Evolutionary conservation across 1,140 invertebrate genomes (phyloP).

Genomic region (Lasaia peninsularis): DNA sequence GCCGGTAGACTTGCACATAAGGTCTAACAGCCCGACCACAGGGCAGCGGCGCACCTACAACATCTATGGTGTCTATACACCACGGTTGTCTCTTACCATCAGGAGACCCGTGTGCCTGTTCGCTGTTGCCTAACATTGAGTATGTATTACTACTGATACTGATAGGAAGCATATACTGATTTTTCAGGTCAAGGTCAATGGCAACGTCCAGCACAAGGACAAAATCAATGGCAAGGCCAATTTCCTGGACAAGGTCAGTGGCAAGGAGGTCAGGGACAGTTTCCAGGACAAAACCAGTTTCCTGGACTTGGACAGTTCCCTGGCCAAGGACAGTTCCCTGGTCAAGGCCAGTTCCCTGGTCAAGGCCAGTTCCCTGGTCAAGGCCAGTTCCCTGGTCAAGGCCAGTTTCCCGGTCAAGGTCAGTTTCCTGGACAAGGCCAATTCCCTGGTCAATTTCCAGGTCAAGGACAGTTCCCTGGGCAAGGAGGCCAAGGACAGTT

Average conservation of each 20-base stretch:
- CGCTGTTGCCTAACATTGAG: no score
- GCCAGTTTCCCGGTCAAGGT: slow-evolving; percentile 24
- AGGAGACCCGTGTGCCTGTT: no score
- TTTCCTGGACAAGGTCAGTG: slow-evolving; percentile 27
- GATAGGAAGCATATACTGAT: not conserved
- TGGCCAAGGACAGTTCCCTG: slow-evolving; percentile 21
- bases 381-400: slow-evolving; percentile 16
- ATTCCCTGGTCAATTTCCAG: slow-evolving; percentile 12
- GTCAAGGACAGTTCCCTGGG: slow-evolving; percentile 20
- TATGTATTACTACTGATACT: no score
- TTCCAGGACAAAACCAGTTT: slow-evolving; percentile 25
- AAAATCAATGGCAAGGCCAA: slow-evolving; percentile 19
- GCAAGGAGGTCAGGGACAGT: slow-evolving; percentile 21
- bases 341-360: slow-evolving; percentile 18
- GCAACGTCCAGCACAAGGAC: slow-evolving; percentile 18
- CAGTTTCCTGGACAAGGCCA: slow-evolving; percentile 16
- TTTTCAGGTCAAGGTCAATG: not conserved
- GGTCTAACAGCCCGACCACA: no score
- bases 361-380: slow-evolving; percentile 18
- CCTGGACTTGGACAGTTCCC: slow-evolving; percentile 24
- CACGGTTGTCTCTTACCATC: no score
- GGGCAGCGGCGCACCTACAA: no score
- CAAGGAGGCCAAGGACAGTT: not conserved
- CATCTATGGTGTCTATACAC: no score
- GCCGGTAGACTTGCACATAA: no score